These are phyloP conservation scores for Drosophila funebris DNA, from an alignment of 1,140 invertebrate genomes.

Conservation along the genomic window DNA sequence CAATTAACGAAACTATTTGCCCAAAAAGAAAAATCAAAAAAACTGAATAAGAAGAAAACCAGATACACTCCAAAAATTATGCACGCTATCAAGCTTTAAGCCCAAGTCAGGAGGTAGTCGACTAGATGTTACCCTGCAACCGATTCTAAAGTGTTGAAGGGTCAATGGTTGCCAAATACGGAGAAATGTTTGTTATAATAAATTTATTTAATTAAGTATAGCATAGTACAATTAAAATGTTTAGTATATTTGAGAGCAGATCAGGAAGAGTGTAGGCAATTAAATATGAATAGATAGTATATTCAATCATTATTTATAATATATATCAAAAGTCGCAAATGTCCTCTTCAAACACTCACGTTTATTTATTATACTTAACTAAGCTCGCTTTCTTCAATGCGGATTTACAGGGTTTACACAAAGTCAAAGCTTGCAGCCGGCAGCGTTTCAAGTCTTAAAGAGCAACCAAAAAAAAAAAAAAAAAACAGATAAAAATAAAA, in stretches of 20 bases:
- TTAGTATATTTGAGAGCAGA: too few species aligned
- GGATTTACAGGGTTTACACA: conserved; percentile 2
- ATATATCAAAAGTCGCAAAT: too few species aligned
- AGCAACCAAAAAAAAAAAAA: conserved; percentile 7
- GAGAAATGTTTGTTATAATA: too few species aligned
- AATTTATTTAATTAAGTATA: not conserved
- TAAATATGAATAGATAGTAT: too few species aligned
- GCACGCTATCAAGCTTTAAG: conserved; percentile 55
- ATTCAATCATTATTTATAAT: too few species aligned
- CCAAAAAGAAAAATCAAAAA: conserved; percentile 33
- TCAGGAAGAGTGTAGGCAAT: too few species aligned
- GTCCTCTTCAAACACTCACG: too few species aligned
- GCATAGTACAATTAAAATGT: too few species aligned
- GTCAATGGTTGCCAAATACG: not conserved
- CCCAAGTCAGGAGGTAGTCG: not conserved
- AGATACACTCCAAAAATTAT: conserved; percentile 49
- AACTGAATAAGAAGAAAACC: conserved; percentile 37
- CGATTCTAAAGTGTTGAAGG: too few species aligned
- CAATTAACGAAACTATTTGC: conserved; percentile 75
- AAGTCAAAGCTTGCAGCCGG: conserved; percentile 2
- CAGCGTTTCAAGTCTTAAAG: conserved; percentile 28
- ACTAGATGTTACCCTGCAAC: not conserved
- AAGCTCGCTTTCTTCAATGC: not conserved
- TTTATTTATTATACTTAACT: not conserved
- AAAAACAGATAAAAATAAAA: too few species aligned